A percentile compares a stretch with the other conserved stretches of the same genome.
phyloP scores from a whole-genome alignment of 2,888 invertebrate species.

The Cerceris ruficornis region DNA sequence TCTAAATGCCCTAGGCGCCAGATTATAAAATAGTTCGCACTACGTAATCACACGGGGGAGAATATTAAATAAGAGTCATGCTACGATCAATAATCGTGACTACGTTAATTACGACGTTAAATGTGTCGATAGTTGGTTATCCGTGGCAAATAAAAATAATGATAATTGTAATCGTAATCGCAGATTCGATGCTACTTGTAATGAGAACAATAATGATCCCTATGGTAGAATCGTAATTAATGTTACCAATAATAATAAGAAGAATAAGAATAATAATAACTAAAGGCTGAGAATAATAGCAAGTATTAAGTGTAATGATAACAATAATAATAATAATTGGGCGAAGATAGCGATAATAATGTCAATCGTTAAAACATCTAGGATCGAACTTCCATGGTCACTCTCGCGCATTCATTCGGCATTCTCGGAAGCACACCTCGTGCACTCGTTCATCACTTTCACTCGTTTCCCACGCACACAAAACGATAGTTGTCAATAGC shows the following conservation, averaged over 20 bases:
- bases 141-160: conserved; percentile 43
- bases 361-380: conserved; percentile 67
- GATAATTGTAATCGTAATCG: conserved; percentile 48
- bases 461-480: conserved; percentile 14
- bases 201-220: conserved; percentile 41
- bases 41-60: conserved; percentile 53
- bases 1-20: conserved; percentile 36
- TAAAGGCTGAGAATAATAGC: conserved; percentile 58
- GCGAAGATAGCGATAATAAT: conserved; percentile 60
- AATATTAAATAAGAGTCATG: conserved; percentile 54
- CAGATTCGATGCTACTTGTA: conserved; percentile 20
- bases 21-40: conserved; percentile 29
- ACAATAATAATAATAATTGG: conserved; percentile 54
- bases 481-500: conserved; percentile 19
- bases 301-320: conserved; percentile 37
- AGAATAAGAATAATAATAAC: conserved; percentile 51
- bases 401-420: conserved; percentile 22
- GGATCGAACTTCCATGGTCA: conserved; percentile 48
- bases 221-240: conserved; percentile 34
- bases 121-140: conserved; percentile 27
- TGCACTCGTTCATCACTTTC: conserved; percentile 17
- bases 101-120: conserved; percentile 32
- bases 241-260: conserved; percentile 40
- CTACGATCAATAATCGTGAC: conserved; percentile 31
- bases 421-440: conserved; percentile 14